Base-by-base conservation (phyloP, 1,140 invertebrate genomes). In the Drosophila murphyi region DNA sequence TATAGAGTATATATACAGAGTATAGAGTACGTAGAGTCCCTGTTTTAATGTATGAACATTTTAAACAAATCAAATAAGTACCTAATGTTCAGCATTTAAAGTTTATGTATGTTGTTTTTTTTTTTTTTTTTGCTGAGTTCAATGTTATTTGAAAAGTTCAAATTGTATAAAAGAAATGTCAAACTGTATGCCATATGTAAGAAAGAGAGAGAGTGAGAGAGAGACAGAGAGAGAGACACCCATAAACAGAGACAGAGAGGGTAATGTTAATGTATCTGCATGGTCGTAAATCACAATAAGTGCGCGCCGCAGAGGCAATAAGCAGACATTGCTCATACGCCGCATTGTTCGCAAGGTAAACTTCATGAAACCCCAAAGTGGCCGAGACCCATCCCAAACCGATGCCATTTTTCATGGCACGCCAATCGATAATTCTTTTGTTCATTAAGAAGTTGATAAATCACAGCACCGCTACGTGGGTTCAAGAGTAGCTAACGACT, bases 381-480 rank as follows among this genome's bases (percentile, higher is more conserved):
- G 29, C 12, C n/a, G 3, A 28, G 37, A 7, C 35, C 7, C 10
- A 20, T 45, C 29, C 55, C 60, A 72, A 62, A 56, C 59, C 50
- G 54, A 51, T 62, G 52, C 81, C 67, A 87, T 82, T 76, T 79
- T 76, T 87, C 79, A 86, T 77, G 68, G 59, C 60, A 56, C 57
- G 55, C 77, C 80, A 88, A 87, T 87, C 82, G 82, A 87, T 87
- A 88, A 82, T 87, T 87, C 83, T 80, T 88, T 87, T 87, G 79
- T 87, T 88, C 83, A 87, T 87, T 87, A 82, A 87, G 82, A 79
- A 88, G 82, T 87, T 88, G 78, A 87, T 87, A 87, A 87, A 87
- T 87, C 82, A 87, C 76, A 56, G 61, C 31, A 61, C 12, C 10
- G 37, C 50, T 35, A 59, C 39, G 50, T 55, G 51, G 55, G 35